Evolutionary conservation across 2,888 invertebrate genomes (phyloP), one percentile per base, ranked within the genome.

Genomic region (Dicyrtomina minuta): DNA sequence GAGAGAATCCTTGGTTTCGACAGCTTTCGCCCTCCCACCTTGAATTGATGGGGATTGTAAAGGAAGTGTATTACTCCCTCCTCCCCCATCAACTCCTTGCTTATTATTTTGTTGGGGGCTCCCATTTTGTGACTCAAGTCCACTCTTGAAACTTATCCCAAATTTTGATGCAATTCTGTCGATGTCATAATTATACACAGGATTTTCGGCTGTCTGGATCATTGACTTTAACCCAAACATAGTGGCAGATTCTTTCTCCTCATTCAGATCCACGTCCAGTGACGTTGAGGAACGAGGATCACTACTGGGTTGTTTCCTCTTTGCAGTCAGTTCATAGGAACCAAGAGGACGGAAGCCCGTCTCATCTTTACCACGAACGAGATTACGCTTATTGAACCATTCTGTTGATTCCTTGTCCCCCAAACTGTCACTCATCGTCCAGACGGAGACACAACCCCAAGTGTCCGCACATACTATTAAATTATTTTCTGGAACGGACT

Each of bases 401-500:
- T 49, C 51, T 1, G 67, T 68, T 10, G 72, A 70, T 22, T 72
- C 72, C 46, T 44, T 49, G 4, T 70, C 60, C 1, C 58, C 65
- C 4, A 72, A 20, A 3, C 22, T 39, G 44, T 72, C 72, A 13
- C 65, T 55, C 10, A 70, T 59, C 12, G 62, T 60, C 72, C 72
- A 72, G 13, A 72, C 39, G 12, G 72, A 70, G 13, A 72, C 68
- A 20, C 64, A 62, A 4, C 72, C 72, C 62, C 68, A 67, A 2
- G 70, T 70, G 27, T 72, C 72, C 1, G 72, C 65, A 55, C 60
- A 67, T 13, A 72, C 65, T 17, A 72, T 4, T 24, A 61, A 17
- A 55, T 66, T 72, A 44, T 70, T 72, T 15, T 49, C 58, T 1
- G 61, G 62, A 1, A 49, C 58, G 13, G 62, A 67, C 60, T 70